Conservation (phyloP, 64 coral and sea anemone genomes). For the Stichodactyla helianthus region DNA sequence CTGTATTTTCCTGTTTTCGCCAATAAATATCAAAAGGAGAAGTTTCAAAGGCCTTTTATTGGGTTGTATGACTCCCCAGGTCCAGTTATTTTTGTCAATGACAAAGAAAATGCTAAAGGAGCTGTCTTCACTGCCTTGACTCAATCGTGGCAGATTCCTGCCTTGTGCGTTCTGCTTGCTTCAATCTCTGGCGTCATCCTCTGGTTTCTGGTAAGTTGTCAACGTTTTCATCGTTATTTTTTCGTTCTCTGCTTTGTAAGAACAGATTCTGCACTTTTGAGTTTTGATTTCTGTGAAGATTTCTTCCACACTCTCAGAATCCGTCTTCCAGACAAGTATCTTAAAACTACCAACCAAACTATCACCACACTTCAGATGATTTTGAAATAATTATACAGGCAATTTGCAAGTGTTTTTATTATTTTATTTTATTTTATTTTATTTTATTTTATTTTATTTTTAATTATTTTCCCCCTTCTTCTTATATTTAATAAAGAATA, state of each 20-base stretch:
- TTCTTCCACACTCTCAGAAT: too few species aligned
- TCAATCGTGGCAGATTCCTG: slow-evolving; percentile 27
- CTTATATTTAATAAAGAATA: too few species aligned
- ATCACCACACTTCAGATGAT: too few species aligned
- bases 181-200: slow-evolving; percentile 32
- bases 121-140: not conserved
- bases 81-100: slow-evolving; percentile 10
- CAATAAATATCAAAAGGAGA: slow-evolving; percentile 50
- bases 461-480: too few species aligned
- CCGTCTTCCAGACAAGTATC: too few species aligned
- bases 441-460: too few species aligned
- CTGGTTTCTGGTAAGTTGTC: slow-evolving; percentile 42
- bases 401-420: too few species aligned
- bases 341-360: too few species aligned
- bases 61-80: slow-evolving; percentile 58
- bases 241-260: not conserved
- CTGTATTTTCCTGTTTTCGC: slow-evolving; percentile 67
- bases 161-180: slow-evolving; percentile 20
- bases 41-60: slow-evolving; percentile 54
- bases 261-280: too few species aligned
- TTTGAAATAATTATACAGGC: too few species aligned
- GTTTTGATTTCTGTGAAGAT: too few species aligned
- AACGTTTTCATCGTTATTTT: not conserved
- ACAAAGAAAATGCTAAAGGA: not conserved
- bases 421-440: too few species aligned